Percentiles rank a stretch among this genome's conserved stretches.
Evolutionary conservation across 2,888 invertebrate species (phyloP).

Genomic region (Alviniconcha strummeri): DNA sequence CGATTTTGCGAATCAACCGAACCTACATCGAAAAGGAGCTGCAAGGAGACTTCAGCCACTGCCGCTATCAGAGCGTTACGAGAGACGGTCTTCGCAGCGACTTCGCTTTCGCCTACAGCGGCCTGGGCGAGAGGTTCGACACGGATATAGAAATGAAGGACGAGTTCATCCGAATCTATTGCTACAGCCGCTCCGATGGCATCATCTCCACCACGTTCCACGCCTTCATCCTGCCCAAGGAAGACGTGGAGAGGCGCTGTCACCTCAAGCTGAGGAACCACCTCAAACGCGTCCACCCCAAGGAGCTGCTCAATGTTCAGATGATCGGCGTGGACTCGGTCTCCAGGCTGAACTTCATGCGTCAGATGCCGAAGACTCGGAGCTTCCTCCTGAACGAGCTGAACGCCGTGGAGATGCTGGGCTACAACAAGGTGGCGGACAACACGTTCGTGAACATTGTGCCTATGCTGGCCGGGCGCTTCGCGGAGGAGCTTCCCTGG

Average conservation of each 20-base stretch:
- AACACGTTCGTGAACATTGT: conserved; percentile 94
- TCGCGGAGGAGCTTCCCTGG: conserved; percentile 48
- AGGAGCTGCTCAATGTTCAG: conserved; percentile 80
- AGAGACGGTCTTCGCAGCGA: conserved; percentile 48
- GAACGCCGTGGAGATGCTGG: conserved; percentile 85
- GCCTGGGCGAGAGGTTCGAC: conserved; percentile 38
- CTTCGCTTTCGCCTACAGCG: conserved; percentile 46
- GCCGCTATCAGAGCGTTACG: conserved; percentile 60
- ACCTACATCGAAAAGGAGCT: conserved; percentile 47
- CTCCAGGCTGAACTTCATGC: conserved; percentile 88
- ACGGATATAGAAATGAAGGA: conserved; percentile 50
- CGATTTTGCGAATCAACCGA: conserved; percentile 50
- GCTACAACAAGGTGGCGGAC: conserved; percentile 95
- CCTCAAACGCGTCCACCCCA: conserved; percentile 39
- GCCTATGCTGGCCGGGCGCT: conserved; percentile 80
- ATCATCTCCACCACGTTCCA: conserved; percentile 66
- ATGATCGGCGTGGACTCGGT: conserved; percentile 90
- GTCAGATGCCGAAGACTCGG: conserved; percentile 84
- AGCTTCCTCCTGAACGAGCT: conserved; percentile 79
- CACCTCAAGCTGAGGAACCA: conserved; percentile 41
- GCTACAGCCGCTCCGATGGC: conserved; percentile 54
- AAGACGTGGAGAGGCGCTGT: conserved; percentile 42
- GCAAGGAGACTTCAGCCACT: conserved; percentile 58
- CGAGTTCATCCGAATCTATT: conserved; percentile 65
- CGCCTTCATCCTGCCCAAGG: conserved; percentile 59